Evolutionary conservation across 2,888 invertebrate genomes (phyloP), one percentile per base, ranked within the genome.

Genomic region (Pediacus dermestoides): DNA sequence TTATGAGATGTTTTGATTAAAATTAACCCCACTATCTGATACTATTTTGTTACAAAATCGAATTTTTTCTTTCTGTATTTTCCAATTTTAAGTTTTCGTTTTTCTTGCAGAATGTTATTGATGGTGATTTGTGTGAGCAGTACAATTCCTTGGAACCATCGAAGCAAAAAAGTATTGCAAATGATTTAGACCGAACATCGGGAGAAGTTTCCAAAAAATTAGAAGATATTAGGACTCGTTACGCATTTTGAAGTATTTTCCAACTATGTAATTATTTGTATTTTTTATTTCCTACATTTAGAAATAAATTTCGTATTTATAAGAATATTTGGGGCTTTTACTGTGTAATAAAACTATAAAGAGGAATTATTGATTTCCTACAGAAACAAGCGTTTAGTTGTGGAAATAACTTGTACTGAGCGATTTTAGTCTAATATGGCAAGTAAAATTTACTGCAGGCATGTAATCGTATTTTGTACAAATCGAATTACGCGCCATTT

Each of bases 81-180:
- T 15, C 7, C 26, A 13, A 26, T 30, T 2, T 37, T 22, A 14
- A 10, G n/a, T 8, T n/a, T n/a, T n/a, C n/a, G n/a, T 44, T 40
- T 50, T 48, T 66, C 64, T 76, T 77, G 4, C 76, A 94, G 84
- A 95, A 93, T 74, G 94, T 99, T 1, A 88, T 99, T 52, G 99
- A 99, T 67, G 99, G 99, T 2, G 99, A 99, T 70, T 75, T 99
- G 30, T 99, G 99, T 69, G 99, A 99, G 70, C 96, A 97, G 73
- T 99, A 91, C 72, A 94, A 94, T 67, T 92, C 95, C 0, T 78
- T 99, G 61, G 99, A 99, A 56, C 81, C 87, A 0, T 73, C 78
- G 0, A 97, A 96, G 68, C 99, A 99, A 68, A 94, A 93, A 61
- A 86, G 87, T 48, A 95, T 99, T 42, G 87, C 96, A 0, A 82